phyloP scores from a whole-genome alignment of 2,888 invertebrate genomes.

The Mycalesis mineus region DNA sequence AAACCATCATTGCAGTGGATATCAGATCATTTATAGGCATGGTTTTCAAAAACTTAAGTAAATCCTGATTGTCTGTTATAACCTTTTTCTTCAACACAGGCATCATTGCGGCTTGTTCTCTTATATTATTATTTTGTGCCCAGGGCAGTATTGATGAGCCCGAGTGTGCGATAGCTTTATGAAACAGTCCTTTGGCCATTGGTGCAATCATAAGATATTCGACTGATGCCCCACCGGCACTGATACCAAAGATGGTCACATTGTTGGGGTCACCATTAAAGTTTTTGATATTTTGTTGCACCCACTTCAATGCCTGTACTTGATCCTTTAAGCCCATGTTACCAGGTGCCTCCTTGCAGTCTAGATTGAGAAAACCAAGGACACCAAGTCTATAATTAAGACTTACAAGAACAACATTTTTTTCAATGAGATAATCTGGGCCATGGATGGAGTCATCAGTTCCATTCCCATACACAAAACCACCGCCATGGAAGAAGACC shows the following conservation, averaged over 20 bases:
- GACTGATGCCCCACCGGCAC: constrained; percentile 72
- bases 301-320: constrained; percentile 73
- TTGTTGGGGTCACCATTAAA: constrained; percentile 71
- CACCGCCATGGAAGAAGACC: constrained; percentile 71
- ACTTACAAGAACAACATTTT: constrained; percentile 61
- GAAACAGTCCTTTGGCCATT: constrained; percentile 69
- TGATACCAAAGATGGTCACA: constrained; percentile 74
- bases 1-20: constrained; percentile 43
- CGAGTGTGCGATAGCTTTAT: constrained; percentile 76
- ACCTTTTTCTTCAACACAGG: constrained; percentile 43
- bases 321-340: constrained; percentile 76
- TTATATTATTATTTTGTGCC: constrained; percentile 57
- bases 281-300: constrained; percentile 63
- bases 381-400: constrained; percentile 68
- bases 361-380: constrained; percentile 62
- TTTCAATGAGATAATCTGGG: constrained; percentile 64
- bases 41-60: constrained; percentile 53
- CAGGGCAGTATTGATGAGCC: constrained; percentile 70
- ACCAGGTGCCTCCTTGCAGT: constrained; percentile 63
- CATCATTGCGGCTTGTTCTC: constrained; percentile 49
- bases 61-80: constrained; percentile 39
- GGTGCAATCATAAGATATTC: constrained; percentile 66
- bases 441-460: constrained; percentile 59
- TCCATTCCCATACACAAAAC: constrained; percentile 64
- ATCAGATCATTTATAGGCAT: constrained; percentile 53